Percentiles rank a stretch among this genome's conserved stretches.
Conservation (phyloP, 53 echinoderm and acorn worm species). For the Actinopyga echinites region DNA sequence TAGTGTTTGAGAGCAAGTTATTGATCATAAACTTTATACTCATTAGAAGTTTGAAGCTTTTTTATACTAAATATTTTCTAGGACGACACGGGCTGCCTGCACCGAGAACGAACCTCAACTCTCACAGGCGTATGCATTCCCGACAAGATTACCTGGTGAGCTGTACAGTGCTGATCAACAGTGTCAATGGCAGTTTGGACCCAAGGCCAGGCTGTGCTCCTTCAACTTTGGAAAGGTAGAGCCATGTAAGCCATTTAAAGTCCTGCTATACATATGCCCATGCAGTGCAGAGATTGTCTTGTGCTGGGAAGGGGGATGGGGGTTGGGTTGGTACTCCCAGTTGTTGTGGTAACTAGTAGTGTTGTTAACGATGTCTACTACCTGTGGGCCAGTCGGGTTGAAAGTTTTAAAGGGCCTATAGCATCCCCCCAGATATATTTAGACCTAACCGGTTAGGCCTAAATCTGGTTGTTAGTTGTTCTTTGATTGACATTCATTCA, state of each 20-base stretch:
- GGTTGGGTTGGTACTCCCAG: neutral
- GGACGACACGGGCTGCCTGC: conserved; percentile 76
- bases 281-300: no score
- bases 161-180: conserved; percentile 94
- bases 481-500: no score
- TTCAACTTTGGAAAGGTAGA: conserved; percentile 99
- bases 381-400: no score
- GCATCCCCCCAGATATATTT: no score
- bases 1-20: no score
- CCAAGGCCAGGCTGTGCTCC: conserved; percentile 84
- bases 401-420: no score
- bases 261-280: neutral
- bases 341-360: neutral
- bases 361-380: no score
- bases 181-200: conserved; percentile 99
- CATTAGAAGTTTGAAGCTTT: no score
- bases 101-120: conserved; percentile 75
- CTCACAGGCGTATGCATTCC: conserved; percentile 77
- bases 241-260: conserved; percentile 41
- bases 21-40: no score
- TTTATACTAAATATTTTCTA: neutral
- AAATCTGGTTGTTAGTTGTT: no score
- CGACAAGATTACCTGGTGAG: conserved; percentile 85
- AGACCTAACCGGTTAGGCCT: no score
- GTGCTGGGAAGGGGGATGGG: neutral